A percentile compares a stretch with the other conserved stretches of the same genome.
Conservation (phyloP, 1,140 invertebrate genomes). For the Acromyrmex echinatior region DNA sequence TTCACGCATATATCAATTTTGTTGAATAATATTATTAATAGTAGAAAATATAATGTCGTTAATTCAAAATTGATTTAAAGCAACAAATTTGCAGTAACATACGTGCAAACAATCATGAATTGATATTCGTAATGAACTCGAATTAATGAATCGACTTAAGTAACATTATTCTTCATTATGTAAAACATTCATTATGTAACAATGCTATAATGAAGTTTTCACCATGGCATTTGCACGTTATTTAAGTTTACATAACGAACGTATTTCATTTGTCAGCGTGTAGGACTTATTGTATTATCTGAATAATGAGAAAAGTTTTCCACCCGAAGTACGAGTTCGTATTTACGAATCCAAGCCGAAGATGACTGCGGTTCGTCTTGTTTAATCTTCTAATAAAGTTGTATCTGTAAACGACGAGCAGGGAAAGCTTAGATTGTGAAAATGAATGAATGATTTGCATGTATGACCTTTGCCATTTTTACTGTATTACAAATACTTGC, state of each 20-base stretch:
- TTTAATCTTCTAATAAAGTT: slow-evolving; percentile 61
- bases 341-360: slow-evolving; percentile 55
- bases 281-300: slow-evolving; percentile 62
- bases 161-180: background rate
- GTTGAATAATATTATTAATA: background rate
- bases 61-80: slow-evolving; percentile 12
- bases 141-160: no score
- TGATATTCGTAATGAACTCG: slow-evolving; percentile 22
- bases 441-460: slow-evolving; percentile 38
- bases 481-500: background rate
- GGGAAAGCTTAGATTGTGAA: slow-evolving; percentile 1
- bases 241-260: slow-evolving; percentile 58
- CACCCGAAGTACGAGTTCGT: background rate
- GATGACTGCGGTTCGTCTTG: slow-evolving; percentile 55
- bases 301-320: slow-evolving; percentile 70
- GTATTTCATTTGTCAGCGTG: slow-evolving; percentile 52
- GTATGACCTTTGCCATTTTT: slow-evolving; percentile 1
- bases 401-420: slow-evolving; percentile 28
- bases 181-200: background rate
- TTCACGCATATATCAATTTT: slow-evolving; percentile 33
- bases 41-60: background rate
- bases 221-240: slow-evolving; percentile 37
- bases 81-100: background rate
- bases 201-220: slow-evolving; percentile 35
- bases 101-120: slow-evolving; percentile 5